A percentile compares a stretch with the other conserved stretches of the same genome.
Evolutionary conservation across 35 echinoderm and acorn worm species (phyloP).

Genomic region (Heliocidaris tuberculata): DNA sequence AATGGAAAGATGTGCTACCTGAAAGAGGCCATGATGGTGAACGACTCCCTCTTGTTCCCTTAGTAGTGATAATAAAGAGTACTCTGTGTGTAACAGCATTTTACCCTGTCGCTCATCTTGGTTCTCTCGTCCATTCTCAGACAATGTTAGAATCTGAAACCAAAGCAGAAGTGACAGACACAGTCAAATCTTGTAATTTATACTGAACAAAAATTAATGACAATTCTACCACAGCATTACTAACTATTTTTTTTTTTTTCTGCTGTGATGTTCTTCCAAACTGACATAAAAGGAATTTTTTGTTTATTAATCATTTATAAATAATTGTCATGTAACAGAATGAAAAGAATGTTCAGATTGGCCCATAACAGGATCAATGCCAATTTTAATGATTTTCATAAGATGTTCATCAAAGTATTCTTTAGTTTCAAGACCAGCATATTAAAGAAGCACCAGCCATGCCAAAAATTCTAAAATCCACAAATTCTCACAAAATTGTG

Average conservation of each 20-base stretch:
- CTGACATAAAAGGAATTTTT: too few species aligned
- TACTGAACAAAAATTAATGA: background rate
- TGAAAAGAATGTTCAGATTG: background rate
- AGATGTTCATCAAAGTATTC: too few species aligned
- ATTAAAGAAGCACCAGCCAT: too few species aligned
- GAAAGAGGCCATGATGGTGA: constrained; percentile 96
- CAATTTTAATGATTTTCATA: too few species aligned
- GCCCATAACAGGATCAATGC: too few species aligned
- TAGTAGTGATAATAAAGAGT: constrained; percentile 88
- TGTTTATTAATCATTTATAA: background rate
- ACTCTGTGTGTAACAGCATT: constrained; percentile 96
- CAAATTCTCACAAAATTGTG: too few species aligned
- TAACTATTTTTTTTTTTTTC: too few species aligned
- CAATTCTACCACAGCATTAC: background rate
- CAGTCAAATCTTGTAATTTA: too few species aligned
- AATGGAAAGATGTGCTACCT: constrained; percentile 44
- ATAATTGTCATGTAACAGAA: background rate
- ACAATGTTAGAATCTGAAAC: constrained; percentile 87
- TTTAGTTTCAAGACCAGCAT: too few species aligned
- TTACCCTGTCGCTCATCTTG: constrained; percentile 98
- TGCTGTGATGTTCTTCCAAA: too few species aligned
- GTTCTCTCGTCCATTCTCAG: constrained; percentile 72
- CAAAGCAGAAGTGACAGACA: background rate
- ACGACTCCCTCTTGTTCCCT: constrained; percentile 92
- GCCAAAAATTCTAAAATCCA: too few species aligned